Conservation (phyloP, 2,797 vertebrate genomes). For the Mallotus villosus region DNA sequence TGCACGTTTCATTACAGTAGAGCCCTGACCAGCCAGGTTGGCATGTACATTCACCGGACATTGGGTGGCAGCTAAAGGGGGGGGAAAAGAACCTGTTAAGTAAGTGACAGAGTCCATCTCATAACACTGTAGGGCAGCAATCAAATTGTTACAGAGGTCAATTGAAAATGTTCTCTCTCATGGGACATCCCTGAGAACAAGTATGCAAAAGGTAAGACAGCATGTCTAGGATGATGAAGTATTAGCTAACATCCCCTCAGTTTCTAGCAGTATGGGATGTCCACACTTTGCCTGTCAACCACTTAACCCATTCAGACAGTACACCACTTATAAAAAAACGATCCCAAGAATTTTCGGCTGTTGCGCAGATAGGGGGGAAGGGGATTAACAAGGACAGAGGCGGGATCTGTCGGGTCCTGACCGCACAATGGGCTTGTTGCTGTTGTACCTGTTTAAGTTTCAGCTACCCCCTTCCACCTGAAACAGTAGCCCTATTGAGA, state of each 20-base stretch:
- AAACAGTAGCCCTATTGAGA: conserved; percentile 78
- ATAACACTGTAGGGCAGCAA: too few relatives aligned
- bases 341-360: not conserved
- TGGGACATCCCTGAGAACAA: too few relatives aligned
- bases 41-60: conserved; percentile 94
- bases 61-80: conserved; percentile 88
- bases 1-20: conserved; percentile 94
- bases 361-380: not conserved
- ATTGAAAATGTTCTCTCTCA: too few relatives aligned
- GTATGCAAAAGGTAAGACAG: too few relatives aligned
- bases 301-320: not conserved
- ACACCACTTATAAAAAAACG: not conserved
- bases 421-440: conserved; percentile 4
- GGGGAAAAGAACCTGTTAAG: too few relatives aligned
- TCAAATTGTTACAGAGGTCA: too few relatives aligned
- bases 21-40: conserved; percentile 90
- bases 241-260: too few relatives aligned
- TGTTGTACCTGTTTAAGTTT: conserved; percentile 67
- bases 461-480: conserved; percentile 79
- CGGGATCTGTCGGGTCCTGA: not conserved
- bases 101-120: too few relatives aligned
- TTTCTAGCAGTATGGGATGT: too few relatives aligned
- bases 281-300: not conserved
- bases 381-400: not conserved
- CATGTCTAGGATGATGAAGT: too few relatives aligned